Evolutionary conservation across 2,113 vertebrate species (phyloP), one percentile per base, ranked within the genome.

Genomic region (Dromiciops gliroides): DNA sequence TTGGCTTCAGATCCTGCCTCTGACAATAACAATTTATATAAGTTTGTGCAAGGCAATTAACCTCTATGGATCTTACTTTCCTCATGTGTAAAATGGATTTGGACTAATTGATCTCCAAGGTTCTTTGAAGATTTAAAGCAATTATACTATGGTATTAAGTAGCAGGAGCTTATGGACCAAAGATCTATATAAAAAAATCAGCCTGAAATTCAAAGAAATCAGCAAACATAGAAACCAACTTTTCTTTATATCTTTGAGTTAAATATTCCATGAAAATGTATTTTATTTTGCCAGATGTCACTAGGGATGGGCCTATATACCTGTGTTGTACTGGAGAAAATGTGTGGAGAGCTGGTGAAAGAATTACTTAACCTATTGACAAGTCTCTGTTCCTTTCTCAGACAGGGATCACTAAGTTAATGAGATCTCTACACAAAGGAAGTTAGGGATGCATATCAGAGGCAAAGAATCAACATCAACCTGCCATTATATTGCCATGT

Each of bases 231-330:
- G 37, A 44, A 19, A 83, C 91, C 48, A 8, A 91, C 37, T 91
- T 24, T 50, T 52, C 51, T n/a, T 91, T 67, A 51, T 49, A 89
- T 49, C 48, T 11, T 56, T 75, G 5, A 0, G 1, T 24, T 96
- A 60, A 92, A 8, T 9, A 75, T 94, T 94, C 90, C 44, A 37
- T 49, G 24, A n/a, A 53, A 93, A 53, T 83, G 56, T 51, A 89
- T 1, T 67, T 48, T 95, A 28, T 48, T 95, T 96, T 50, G 1
- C 8, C 47, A 51, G 90, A 24, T 47, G 22, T 31, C 9, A 60
- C 0, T 28, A 2, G 11, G n/a, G 9, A 90, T 93, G 56, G 8
- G 95, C 0, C 67, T 83, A 47, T 11, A 48, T 25, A 89, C 25
- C 31, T 51, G 2, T n/a, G 75, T 75, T 11, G 67, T n/a, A 24